Evolutionary conservation across 2,888 invertebrate species (phyloP), one percentile per base, ranked within the genome.

Genomic region (Cerceris rybyensis): DNA sequence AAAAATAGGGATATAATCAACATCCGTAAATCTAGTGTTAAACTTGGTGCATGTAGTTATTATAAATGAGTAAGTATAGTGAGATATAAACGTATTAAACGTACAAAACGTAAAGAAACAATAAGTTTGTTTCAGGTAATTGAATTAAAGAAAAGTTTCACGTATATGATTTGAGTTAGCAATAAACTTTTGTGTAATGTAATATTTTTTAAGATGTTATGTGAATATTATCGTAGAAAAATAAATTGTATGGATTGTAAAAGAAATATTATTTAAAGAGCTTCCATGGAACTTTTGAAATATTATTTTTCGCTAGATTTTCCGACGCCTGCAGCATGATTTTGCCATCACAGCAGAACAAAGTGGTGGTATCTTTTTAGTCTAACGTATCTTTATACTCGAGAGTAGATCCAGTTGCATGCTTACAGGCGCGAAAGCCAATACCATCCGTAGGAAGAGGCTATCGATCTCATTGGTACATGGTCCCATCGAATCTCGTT

Each of bases 401-500:
- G 73, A 75, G 72, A 69, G 85, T 84, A 83, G 74, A 81, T 85
- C 72, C 80, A 78, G 86, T 86, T 84, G 83, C 80, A 80, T 78
- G 81, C 85, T 87, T 71, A 80, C 84, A 86, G 84, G 87, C 80
- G 80, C 61, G 75, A 77, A 78, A 82, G 80, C 79, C 80, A 78
- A 78, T 81, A 82, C 81, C 79, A 77, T 78, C 75, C 75, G 81
- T 66, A 81, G 83, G 76, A 71, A 69, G 75, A 75, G 80, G 82
- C 84, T 84, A 85, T 86, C 85, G 77, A 83, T 83, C 84, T 84
- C 82, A 76, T 82, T 82, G 83, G 82, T 83, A 87, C 85, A 80
- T 75, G 85, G 78, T 85, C 85, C 83, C 87, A 84, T 88, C 87
- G 86, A 87, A 88, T 85, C 83, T 86, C 87, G 87, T 86, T 88